Percentiles rank a stretch among this genome's conserved stretches.
Conservation (phyloP, 2,797 vertebrate genomes). For the Spinus pinus region DNA sequence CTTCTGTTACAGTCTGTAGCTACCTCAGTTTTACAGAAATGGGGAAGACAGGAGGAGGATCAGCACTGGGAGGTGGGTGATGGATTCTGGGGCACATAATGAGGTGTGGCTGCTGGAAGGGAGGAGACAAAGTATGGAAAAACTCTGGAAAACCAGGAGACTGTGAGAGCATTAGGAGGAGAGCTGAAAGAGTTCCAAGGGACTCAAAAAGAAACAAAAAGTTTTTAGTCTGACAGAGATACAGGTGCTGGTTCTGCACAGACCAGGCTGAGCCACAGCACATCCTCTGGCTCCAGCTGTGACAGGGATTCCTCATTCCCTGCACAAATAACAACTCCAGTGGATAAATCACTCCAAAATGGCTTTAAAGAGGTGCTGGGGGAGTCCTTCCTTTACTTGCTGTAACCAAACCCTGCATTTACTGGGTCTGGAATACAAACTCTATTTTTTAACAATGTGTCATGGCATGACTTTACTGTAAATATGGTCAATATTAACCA, state of each 20-base stretch:
- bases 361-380: neutral
- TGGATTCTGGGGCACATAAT: neutral
- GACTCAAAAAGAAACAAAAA: neutral
- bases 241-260: neutral
- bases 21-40: neutral
- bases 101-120: neutral
- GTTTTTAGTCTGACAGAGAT: neutral
- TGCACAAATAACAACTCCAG: neutral
- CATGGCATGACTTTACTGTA: neutral
- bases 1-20: fast-evolving
- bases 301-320: neutral
- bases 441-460: no score
- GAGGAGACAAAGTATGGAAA: neutral
- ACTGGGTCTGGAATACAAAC: neutral
- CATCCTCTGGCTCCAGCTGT: neutral
- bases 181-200: neutral
- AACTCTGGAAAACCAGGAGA: neutral
- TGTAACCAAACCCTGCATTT: neutral
- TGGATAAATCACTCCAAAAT: neutral
- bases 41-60: neutral
- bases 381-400: neutral
- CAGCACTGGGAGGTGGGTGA: neutral
- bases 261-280: neutral
- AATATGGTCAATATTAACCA: neutral
- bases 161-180: neutral